Conservation (phyloP, 2,888 invertebrate genomes). For the Harpalus rubripes region DNA sequence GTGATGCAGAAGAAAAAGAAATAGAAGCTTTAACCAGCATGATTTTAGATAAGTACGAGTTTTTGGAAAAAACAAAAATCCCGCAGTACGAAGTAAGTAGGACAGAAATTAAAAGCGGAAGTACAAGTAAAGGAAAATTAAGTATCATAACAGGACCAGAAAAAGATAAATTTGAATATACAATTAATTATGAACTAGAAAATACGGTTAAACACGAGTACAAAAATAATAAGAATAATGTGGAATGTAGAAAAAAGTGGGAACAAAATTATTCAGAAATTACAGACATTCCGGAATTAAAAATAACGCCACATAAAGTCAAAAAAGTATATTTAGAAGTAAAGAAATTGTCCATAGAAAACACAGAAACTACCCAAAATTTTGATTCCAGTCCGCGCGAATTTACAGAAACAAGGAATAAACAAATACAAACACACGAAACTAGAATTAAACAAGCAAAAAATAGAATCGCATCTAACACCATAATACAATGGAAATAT, state of each 20-base stretch:
- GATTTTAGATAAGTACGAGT: slow-evolving; percentile 57
- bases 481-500: slow-evolving; percentile 68
- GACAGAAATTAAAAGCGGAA: slow-evolving; percentile 54
- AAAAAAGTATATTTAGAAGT: slow-evolving; percentile 47
- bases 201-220: neutral
- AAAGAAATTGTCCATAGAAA: slow-evolving; percentile 43
- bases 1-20: slow-evolving; percentile 31
- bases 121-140: slow-evolving; percentile 32
- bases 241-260: neutral
- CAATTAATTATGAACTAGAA: slow-evolving; percentile 1
- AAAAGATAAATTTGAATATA: slow-evolving; percentile 24
- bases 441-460: neutral
- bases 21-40: slow-evolving; percentile 69
- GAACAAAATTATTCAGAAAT: neutral
- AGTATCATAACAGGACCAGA: neutral
- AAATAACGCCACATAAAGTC: slow-evolving; percentile 38
- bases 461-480: slow-evolving; percentile 8
- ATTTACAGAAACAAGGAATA: neutral
- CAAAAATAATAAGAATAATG: slow-evolving; percentile 4
- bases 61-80: neutral
- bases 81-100: slow-evolving; percentile 55
- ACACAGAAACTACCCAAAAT: slow-evolving; percentile 40
- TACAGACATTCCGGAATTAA: slow-evolving; percentile 60
- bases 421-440: neutral
- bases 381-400: slow-evolving; percentile 10